Evolutionary conservation across 2,888 invertebrate species (phyloP), one percentile per base, ranked within the genome.

Genomic region (Polia nebulosa): DNA sequence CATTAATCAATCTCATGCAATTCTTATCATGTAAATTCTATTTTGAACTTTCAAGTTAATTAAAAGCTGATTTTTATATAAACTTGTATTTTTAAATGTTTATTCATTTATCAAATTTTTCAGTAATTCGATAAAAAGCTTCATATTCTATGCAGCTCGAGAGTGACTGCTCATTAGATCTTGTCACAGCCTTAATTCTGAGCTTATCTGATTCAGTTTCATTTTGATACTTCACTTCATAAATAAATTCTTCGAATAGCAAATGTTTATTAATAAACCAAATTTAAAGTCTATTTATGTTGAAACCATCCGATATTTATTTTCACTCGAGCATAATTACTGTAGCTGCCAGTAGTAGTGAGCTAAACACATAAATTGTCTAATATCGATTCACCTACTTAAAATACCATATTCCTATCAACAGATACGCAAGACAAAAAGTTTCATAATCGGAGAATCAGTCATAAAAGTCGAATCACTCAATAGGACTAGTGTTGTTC

Each of bases 401-500:
- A 64, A 55, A 60, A 59, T 66, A 68, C 65, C 66, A 59, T 76
- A 84, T 73, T 74, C 80, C 83, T 82, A 83, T 84, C 81, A 82
- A 82, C 83, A 81, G 76, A 68, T 78, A 76, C 76, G 63, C 20
- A 32, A 82, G 70, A 77, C 72, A 85, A 83, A 86, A 88, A 41
- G 85, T 90, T 89, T 82, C 87, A 87, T 91, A 91, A 93, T 93
- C 88, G 90, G 87, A 88, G 84, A 80, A 88, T 88, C 83, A 87
- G 90, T 90, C 90, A 90, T 93, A 92, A 93, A 93, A 92, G 89
- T 88, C 87, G 85, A 88, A 87, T 89, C 88, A 85, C 86, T 88
- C 89, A 89, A 88, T 90, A 90, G 86, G 85, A 90, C 87, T 92
- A 93, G 92, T 92, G 92, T 90, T 92, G 92, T 88, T 84, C 86